Base-by-base conservation (phyloP, 2,797 vertebrate genomes). In the Atherinosoma microstoma region DNA sequence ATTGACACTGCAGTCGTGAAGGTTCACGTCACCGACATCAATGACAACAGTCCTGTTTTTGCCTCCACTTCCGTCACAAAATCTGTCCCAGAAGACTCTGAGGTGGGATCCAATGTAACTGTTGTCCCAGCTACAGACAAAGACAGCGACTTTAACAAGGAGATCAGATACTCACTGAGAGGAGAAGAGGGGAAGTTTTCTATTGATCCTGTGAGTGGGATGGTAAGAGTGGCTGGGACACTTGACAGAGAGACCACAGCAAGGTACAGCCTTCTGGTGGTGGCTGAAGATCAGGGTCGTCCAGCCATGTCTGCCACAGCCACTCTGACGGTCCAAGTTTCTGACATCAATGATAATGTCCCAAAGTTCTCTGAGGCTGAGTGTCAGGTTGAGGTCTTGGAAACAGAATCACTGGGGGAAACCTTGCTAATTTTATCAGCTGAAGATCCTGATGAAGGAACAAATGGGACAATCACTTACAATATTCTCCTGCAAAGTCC, bases 251-350 rank as follows among this genome's bases (percentile, higher is more conserved):
- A 96, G 84, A 74, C 73, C 13, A 78, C 88, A 66, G 75, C 68
- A 2, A 68, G 80, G 51, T 95, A 94, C 79, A 70, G 64, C 18
- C 60, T 96, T 75, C 80, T 71, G 57, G 90, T 94, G 68, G 83
- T 94, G 49, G 95, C 94, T 35, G 93, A 89, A 22, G 95, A 96
- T 76, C 94, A 92, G 79, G 95, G 95, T 63, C 94, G 91, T 2
- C 95, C 95, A 0, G 0, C n/a, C 3, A 80, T 1, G 15, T 92
- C 91, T 0, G 53, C 91, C 51, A 88, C 68, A 2, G 84, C 91
- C 68, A 42, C 59, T 36, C 49, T 96, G 80, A 64, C 64, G 0
- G 2, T 96, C 45, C 2, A 67, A 0, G 0, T 96, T 0, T 78
- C 67, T 0, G 95, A 96, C n/a, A 2, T 90, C 75, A 96, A 96